These are phyloP conservation scores for Chiroxiphia lanceolata DNA, from an alignment of 2,797 vertebrate genomes.

Conservation along the genomic window DNA sequence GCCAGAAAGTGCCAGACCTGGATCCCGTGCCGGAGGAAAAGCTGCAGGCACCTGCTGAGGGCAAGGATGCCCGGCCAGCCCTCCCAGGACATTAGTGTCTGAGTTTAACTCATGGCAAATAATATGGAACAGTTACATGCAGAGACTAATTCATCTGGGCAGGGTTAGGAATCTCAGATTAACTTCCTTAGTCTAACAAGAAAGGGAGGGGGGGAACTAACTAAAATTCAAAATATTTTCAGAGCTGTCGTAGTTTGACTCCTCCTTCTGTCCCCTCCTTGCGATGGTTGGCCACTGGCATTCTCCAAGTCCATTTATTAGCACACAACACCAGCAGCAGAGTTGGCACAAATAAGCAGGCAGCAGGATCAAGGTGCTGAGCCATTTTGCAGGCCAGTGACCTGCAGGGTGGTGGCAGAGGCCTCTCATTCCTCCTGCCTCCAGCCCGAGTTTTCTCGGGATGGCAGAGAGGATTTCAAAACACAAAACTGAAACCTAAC, in stretches of 20 bases:
- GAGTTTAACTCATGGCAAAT: neutral
- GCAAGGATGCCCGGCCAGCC: neutral
- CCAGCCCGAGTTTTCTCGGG: neutral
- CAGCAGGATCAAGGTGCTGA: neutral
- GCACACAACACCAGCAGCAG: neutral
- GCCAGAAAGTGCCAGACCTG: slow-evolving; percentile 66
- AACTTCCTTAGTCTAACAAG: neutral
- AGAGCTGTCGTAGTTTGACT: neutral
- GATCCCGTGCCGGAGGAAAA: slow-evolving; percentile 70
- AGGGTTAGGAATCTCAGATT: neutral
- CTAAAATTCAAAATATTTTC: neutral
- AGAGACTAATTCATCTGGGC: neutral
- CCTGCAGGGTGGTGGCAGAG: neutral
- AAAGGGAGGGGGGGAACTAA: neutral
- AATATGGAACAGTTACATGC: neutral
- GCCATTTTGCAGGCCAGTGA: neutral
- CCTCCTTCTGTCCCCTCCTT: neutral
- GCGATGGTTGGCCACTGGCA: neutral
- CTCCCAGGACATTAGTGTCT: neutral
- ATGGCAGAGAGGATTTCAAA: neutral
- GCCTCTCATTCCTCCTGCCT: neutral
- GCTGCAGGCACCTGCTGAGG: neutral
- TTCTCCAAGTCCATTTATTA: neutral
- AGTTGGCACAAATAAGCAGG: neutral
- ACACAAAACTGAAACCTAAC: neutral